Evolutionary conservation across 2,888 invertebrate species (phyloP).

Genomic region (Meiosimyza platycephala): DNA sequence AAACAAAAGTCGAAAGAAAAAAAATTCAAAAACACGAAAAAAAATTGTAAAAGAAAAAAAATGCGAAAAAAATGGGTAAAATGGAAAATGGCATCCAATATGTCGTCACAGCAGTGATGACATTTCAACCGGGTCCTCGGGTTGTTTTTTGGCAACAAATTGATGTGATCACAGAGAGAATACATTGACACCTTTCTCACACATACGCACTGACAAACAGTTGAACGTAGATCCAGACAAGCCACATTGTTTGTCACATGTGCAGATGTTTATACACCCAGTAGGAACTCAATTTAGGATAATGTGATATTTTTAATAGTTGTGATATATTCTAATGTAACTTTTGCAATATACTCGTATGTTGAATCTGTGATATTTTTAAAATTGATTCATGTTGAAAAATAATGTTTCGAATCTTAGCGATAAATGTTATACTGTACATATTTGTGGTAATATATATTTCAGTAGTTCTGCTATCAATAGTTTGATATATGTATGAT

Average conservation of each 20-base stretch:
- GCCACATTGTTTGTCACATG: slow-evolving; percentile 30
- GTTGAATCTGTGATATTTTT: no score
- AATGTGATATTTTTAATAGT: no score
- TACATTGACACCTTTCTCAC: slow-evolving; percentile 49
- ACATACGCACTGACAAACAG: slow-evolving; percentile 19
- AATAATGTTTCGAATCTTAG: no score
- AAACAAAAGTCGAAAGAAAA: slow-evolving; percentile 7
- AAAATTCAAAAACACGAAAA: neutral
- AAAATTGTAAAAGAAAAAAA: neutral
- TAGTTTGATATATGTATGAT: no score
- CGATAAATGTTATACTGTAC: no score
- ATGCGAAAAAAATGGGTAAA: slow-evolving; percentile 12
- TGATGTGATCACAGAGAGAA: slow-evolving; percentile 56
- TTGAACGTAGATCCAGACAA: slow-evolving; percentile 8
- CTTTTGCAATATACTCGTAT: no score
- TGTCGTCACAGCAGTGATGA: slow-evolving; percentile 60
- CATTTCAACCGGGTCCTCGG: slow-evolving; percentile 51
- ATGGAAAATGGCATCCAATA: slow-evolving; percentile 54
- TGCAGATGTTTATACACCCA: no score
- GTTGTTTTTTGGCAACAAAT: slow-evolving; percentile 41
- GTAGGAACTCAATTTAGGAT: no score
- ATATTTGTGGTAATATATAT: no score
- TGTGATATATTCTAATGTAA: no score
- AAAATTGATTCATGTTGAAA: no score
- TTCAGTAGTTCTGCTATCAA: no score